Conservation (phyloP, 1,140 invertebrate genomes). For the Dendroctonus valens region DNA sequence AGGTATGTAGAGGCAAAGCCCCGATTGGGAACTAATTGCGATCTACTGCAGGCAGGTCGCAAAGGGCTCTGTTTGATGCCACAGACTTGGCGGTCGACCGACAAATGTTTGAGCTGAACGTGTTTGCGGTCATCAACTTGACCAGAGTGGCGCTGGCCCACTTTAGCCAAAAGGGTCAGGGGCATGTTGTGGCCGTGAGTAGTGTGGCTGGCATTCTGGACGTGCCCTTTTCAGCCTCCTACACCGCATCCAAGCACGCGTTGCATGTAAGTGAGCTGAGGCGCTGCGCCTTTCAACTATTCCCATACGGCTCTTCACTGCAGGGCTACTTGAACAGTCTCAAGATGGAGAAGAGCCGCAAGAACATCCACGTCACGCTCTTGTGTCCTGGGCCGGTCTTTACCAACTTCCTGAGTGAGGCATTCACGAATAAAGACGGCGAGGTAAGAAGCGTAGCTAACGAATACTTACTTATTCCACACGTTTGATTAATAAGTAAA, state of each 20-base stretch:
- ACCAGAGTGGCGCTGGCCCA: constrained; percentile 66
- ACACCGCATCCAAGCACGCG: constrained; percentile 79
- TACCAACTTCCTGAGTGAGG: constrained; percentile 68
- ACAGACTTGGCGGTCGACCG: constrained; percentile 75
- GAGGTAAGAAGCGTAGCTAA: constrained; percentile 51
- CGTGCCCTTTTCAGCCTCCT: constrained; percentile 72
- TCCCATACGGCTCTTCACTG: constrained; percentile 20
- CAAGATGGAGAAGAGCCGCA: constrained; percentile 60
- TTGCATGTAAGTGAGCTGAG: constrained; percentile 11
- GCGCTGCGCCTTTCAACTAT: not conserved
- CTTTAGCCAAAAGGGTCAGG: constrained; percentile 60
- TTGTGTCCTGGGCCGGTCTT: constrained; percentile 75
- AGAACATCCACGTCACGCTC: constrained; percentile 66
- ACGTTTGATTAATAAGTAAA: too few species aligned
- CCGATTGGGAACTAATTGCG: not conserved
- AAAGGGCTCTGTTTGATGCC: constrained; percentile 73
- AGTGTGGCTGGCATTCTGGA: constrained; percentile 70
- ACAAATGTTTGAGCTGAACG: constrained; percentile 79
- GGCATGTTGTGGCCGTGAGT: constrained; percentile 72
- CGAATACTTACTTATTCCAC: too few species aligned
- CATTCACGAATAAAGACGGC: constrained; percentile 65
- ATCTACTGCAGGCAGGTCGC: constrained; percentile 56
- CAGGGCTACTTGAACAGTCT: constrained; percentile 72
- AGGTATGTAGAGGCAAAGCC: constrained; percentile 50
- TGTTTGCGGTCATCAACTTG: constrained; percentile 73